Conservation (phyloP, 2,797 vertebrate species). For the Spinibarbus caldwelli region DNA sequence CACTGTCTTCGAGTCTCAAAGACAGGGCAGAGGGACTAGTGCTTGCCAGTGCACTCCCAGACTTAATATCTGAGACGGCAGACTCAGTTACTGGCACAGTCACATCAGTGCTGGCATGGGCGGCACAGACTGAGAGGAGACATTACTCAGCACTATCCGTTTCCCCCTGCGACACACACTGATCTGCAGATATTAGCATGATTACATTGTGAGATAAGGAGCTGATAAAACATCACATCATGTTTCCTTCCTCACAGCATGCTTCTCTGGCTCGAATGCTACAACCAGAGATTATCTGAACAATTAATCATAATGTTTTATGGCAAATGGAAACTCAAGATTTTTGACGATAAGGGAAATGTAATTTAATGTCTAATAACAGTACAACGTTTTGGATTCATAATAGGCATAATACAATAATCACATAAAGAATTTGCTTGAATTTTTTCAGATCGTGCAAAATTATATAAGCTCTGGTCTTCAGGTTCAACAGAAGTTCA, state of each 20-base stretch:
- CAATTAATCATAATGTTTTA: constrained; percentile 33
- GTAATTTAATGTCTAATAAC: background rate
- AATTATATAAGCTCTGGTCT: background rate
- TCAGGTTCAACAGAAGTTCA: constrained; percentile 2
- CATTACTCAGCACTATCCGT: constrained; percentile 78
- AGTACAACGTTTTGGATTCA: background rate
- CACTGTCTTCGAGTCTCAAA: background rate
- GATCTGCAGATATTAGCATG: constrained; percentile 47
- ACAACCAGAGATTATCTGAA: constrained; percentile 26
- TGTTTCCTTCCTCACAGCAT: constrained; percentile 16
- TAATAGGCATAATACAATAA: background rate
- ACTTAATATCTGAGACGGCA: constrained; percentile 77
- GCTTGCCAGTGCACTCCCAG: constrained; percentile 68
- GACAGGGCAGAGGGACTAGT: constrained; percentile 25
- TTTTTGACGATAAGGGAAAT: background rate
- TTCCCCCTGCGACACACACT: constrained; percentile 46
- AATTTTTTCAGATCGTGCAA: background rate
- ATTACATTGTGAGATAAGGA: constrained; percentile 44
- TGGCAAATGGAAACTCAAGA: background rate
- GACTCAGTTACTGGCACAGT: constrained; percentile 78
- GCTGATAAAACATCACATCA: constrained; percentile 50
- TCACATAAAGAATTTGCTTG: background rate
- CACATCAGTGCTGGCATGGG: constrained; percentile 80
- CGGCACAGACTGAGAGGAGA: constrained; percentile 72
- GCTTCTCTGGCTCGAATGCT: constrained; percentile 16